Conservation (phyloP, 2,113 vertebrate species). For the Paradoxurus hermaphroditus region DNA sequence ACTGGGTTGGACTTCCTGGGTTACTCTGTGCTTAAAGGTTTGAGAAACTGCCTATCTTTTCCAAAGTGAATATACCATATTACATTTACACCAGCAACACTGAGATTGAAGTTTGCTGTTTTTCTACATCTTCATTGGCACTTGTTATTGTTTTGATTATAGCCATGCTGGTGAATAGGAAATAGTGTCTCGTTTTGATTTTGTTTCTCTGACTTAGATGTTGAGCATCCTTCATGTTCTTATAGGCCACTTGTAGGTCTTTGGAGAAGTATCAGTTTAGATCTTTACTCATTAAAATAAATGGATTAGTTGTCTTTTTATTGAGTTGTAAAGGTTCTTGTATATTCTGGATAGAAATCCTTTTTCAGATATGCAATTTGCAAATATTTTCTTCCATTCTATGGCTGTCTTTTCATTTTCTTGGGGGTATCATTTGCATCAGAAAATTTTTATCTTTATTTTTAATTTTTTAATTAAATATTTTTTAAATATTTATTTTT, state of each 20-base stretch:
- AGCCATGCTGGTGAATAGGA: background rate
- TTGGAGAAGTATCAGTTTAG: background rate
- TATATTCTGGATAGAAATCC: background rate
- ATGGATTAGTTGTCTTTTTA: background rate
- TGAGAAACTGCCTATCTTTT: background rate
- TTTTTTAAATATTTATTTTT: too few relatives aligned
- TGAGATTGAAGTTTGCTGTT: background rate
- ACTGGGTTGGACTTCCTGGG: background rate
- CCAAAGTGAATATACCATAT: background rate
- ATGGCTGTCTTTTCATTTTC: background rate
- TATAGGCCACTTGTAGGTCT: background rate
- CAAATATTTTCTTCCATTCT: background rate
- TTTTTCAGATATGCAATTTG: background rate
- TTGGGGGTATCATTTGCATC: background rate
- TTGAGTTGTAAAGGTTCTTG: too few relatives aligned
- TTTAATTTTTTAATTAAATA: too few relatives aligned
- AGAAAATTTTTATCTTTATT: background rate
- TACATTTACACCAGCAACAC: background rate
- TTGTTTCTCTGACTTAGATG: background rate
- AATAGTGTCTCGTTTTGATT: background rate
- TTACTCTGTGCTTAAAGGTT: background rate
- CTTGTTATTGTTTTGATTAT: background rate
- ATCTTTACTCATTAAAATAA: background rate
- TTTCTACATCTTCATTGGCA: background rate
- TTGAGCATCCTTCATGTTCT: background rate